Evolutionary conservation across 2,888 invertebrate species (phyloP).

Genomic region (Crocallis elinguaria): DNA sequence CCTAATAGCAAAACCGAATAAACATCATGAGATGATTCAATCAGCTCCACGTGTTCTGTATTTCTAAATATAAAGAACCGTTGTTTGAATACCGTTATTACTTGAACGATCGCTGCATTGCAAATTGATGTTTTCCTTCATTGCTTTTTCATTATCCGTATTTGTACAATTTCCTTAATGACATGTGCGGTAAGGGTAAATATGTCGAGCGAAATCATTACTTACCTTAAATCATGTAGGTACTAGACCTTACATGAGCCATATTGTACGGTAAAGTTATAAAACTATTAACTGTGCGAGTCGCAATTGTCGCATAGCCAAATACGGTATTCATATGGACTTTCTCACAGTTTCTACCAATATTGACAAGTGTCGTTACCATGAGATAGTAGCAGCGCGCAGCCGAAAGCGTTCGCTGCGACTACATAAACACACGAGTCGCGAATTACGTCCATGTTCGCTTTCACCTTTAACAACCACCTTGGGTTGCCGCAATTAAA

Average conservation of each 20-base stretch:
- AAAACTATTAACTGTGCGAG: slow-evolving; percentile 1
- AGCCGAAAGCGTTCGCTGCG: slow-evolving; percentile 56
- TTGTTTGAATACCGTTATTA: slow-evolving; percentile 69
- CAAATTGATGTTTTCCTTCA: slow-evolving; percentile 61
- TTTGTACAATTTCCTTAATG: slow-evolving; percentile 51
- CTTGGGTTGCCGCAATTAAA: slow-evolving; percentile 52
- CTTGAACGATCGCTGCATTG: slow-evolving; percentile 67
- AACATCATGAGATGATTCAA: slow-evolving; percentile 71
- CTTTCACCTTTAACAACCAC: slow-evolving; percentile 65
- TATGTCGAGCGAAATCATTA: slow-evolving; percentile 11
- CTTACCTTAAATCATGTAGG: slow-evolving; percentile 11
- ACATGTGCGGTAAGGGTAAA: slow-evolving; percentile 3
- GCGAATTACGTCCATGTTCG: slow-evolving; percentile 54
- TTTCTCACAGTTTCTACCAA: slow-evolving; percentile 61
- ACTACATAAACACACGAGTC: slow-evolving; percentile 44
- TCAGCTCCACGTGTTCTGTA: slow-evolving; percentile 66
- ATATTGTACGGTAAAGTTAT: not conserved
- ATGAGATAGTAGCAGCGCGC: slow-evolving; percentile 40
- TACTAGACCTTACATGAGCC: slow-evolving; percentile 1
- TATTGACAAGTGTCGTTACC: slow-evolving; percentile 62
- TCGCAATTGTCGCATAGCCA: slow-evolving; percentile 13
- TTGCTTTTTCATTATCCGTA: slow-evolving; percentile 49
- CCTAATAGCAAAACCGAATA: slow-evolving; percentile 54
- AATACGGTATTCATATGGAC: slow-evolving; percentile 40
- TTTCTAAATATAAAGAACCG: slow-evolving; percentile 77